These are phyloP conservation scores for Charadrius vociferus DNA, from an alignment of 2,113 vertebrate species.

Conservation along the genomic window DNA sequence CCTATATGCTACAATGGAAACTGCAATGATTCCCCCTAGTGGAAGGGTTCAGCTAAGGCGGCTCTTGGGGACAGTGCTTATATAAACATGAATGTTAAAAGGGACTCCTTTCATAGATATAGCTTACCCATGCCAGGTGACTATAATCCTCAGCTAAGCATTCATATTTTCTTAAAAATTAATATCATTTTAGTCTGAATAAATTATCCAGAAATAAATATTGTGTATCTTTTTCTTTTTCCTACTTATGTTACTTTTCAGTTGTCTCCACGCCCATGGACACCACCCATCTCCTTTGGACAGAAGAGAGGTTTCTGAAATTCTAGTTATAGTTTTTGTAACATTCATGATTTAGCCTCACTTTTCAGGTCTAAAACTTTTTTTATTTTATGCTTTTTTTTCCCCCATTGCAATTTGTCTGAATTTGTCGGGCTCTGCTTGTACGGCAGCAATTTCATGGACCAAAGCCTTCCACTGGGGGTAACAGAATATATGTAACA, in stretches of 20 bases:
- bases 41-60: background rate
- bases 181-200: background rate
- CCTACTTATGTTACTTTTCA: background rate
- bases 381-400: background rate
- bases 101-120: background rate
- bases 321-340: background rate
- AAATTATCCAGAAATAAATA: background rate
- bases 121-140: background rate
- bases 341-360: background rate
- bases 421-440: background rate
- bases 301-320: background rate
- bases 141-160: background rate
- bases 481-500: constrained; percentile 50
- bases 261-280: background rate
- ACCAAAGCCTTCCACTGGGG: constrained; percentile 31
- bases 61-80: background rate
- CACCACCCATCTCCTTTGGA: background rate
- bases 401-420: background rate
- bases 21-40: background rate
- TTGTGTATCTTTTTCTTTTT: accelerated
- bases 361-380: background rate
- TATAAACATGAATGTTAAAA: background rate
- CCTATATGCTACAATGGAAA: background rate
- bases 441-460: constrained; percentile 46
- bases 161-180: background rate